Conservation (phyloP, 1,140 invertebrate genomes). For the Pogonognathellus flavescens region DNA sequence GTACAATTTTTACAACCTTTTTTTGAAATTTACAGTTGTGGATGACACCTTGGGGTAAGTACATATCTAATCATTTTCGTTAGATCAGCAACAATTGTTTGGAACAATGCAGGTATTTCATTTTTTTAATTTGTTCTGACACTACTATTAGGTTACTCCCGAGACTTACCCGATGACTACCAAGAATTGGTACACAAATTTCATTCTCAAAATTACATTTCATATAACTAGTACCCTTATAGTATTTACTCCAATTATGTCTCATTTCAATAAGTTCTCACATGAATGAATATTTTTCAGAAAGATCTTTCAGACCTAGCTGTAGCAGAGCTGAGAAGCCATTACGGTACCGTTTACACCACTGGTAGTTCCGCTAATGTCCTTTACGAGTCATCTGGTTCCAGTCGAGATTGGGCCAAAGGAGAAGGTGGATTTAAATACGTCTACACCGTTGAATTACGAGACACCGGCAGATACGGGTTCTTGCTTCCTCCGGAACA, state of each 20-base stretch:
- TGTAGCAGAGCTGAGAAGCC: slow-evolving; percentile 52
- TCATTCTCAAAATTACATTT: not conserved
- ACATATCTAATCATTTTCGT: not conserved
- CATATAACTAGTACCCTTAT: not conserved
- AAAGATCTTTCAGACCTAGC: slow-evolving; percentile 57
- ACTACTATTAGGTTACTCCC: slow-evolving; percentile 69
- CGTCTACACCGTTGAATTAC: slow-evolving; percentile 72
- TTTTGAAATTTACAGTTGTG: slow-evolving; percentile 56
- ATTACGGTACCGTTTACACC: slow-evolving; percentile 67
- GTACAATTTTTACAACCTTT: not conserved
- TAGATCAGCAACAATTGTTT: no score
- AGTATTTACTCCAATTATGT: no score
- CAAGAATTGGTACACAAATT: slow-evolving; percentile 67
- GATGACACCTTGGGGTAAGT: slow-evolving; percentile 69
- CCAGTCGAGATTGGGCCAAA: slow-evolving; percentile 95
- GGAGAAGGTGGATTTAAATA: slow-evolving; percentile 86
- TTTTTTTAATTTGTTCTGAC: no score
- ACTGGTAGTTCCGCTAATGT: slow-evolving; percentile 68
- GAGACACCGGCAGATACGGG: slow-evolving; percentile 73
- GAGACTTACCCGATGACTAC: slow-evolving; percentile 68
- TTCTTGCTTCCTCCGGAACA: slow-evolving; percentile 75
- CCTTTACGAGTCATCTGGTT: slow-evolving; percentile 75
- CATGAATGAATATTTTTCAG: slow-evolving; percentile 42
- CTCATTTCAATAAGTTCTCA: not conserved
- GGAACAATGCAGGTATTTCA: no score